These are phyloP conservation scores for Bombus superbus DNA, from an alignment of 1,140 invertebrate genomes.

Conservation along the genomic window DNA sequence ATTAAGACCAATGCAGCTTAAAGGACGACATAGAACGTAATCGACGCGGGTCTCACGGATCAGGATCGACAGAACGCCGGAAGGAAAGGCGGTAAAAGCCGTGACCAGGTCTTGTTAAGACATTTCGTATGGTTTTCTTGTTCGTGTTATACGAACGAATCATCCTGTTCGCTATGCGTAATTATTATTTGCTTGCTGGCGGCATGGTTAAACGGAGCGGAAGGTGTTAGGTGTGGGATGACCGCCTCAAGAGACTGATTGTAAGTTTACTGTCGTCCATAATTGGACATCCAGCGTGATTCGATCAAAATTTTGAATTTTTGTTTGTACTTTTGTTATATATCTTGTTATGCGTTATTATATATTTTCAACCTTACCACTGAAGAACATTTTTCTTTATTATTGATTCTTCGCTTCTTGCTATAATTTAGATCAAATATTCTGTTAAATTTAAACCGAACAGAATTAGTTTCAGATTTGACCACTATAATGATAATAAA, in stretches of 20 bases:
- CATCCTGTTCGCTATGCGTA: conserved; percentile 44
- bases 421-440: too few species aligned
- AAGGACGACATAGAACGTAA: background rate
- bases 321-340: too few species aligned
- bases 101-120: background rate
- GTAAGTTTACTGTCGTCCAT: background rate
- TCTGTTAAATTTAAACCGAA: too few species aligned
- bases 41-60: background rate
- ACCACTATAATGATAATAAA: too few species aligned
- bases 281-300: background rate
- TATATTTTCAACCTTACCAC: too few species aligned
- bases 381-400: too few species aligned
- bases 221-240: conserved; percentile 64
- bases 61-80: background rate
- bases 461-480: too few species aligned
- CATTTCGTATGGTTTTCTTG: conserved; percentile 21
- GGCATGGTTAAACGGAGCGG: conserved; percentile 67
- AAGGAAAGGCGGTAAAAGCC: background rate
- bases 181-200: conserved; percentile 70
- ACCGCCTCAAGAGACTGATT: background rate
- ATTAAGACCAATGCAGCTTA: background rate
- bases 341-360: too few species aligned
- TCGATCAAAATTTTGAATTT: too few species aligned
- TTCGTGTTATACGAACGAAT: conserved; percentile 4
- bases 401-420: accelerated